Evolutionary conservation across 2,113 vertebrate species (phyloP), one percentile per base, ranked within the genome.

Genomic region (Himantopus leucocephalus): DNA sequence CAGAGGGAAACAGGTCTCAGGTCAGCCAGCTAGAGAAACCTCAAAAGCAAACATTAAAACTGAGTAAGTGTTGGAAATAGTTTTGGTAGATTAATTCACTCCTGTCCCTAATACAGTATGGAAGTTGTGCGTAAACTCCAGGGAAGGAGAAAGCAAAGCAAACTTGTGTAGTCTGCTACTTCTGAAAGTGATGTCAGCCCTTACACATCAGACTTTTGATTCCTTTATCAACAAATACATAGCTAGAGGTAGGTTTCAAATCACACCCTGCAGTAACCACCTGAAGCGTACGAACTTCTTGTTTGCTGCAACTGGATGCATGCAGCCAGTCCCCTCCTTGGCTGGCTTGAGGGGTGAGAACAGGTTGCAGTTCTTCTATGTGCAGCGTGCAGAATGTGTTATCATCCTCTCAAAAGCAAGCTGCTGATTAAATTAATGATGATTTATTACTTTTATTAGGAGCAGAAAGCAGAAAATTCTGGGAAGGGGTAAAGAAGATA

Each of bases 11-110:
- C 37, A 60, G 35, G 45, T 94, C 58, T 85, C 77, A 53, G 77
- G 64, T 95, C 89, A 95, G 48, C 43, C 77, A 74, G 70, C 66
- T 37, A 91, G n/a, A 87, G 71, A 94, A 96, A 94, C 78, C 78
- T 95, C 50, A 88, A 56, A 92, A 92, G 82, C 83, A 90, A 88
- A 80, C 67, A 74, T 43, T 70, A 88, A 67, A 96, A 90, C n/a
- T 60, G 50, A 62, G 24, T 84, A 93, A 73, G 41, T 9, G 2
- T 7, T 71, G 48, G 77, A 88, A 86, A 55, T 76, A 67, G 35
- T 76, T 95, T 68, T 50, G 68, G n/a, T 77, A 52, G 37, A 55
- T 91, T 71, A 83, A 63, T 93, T 88, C 23, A 29, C n/a, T 91
- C 41, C 45, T 37, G 4, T 64, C 60, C 30, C 17, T 58, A 59